These are phyloP conservation scores for Tetrax tetrax DNA, from an alignment of 2,113 vertebrate species.

Conservation along the genomic window DNA sequence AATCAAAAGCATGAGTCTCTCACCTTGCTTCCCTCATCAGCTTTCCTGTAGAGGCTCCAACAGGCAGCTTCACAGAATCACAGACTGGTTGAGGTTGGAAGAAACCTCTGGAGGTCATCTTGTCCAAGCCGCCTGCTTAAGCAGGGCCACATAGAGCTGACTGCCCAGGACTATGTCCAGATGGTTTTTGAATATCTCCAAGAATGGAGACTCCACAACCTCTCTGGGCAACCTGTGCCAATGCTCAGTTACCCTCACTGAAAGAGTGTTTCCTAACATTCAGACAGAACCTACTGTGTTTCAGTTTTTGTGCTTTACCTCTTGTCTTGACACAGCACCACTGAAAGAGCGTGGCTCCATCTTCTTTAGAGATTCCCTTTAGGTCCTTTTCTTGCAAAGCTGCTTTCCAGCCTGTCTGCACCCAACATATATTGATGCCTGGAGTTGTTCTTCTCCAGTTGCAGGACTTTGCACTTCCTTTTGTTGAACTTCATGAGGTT, in stretches of 20 bases:
- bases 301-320: background rate
- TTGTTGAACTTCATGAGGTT: background rate
- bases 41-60: background rate
- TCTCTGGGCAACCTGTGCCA: background rate
- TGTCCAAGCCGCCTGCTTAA: rapidly evolving
- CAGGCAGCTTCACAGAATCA: background rate
- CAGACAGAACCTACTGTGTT: background rate
- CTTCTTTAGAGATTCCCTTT: background rate
- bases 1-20: background rate
- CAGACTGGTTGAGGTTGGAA: background rate
- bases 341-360: background rate
- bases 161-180: background rate
- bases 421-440: background rate
- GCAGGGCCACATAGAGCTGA: background rate
- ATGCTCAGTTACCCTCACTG: background rate
- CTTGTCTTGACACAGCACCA: background rate
- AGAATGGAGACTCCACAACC: background rate
- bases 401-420: background rate
- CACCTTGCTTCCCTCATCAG: background rate
- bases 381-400: background rate
- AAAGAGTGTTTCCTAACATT: background rate
- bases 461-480: background rate
- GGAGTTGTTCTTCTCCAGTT: background rate
- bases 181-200: background rate
- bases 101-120: background rate